These are phyloP conservation scores for Amiota communis DNA, from an alignment of 2,888 invertebrate species.

Conservation along the genomic window DNA sequence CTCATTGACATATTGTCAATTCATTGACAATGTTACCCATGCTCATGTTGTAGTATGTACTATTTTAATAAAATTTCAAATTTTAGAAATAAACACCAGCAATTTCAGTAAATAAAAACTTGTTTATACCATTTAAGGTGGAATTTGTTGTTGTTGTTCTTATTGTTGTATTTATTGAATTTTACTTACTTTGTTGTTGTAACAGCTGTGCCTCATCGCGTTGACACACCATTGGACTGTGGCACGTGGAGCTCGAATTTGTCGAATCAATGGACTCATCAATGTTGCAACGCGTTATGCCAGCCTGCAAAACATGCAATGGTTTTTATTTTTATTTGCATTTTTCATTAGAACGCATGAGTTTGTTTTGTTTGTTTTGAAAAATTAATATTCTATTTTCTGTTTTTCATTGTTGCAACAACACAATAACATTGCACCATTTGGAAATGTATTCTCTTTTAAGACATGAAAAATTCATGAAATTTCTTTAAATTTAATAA, in stretches of 20 bases:
- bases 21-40: not conserved
- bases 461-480: too few relatives aligned
- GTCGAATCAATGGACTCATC: conserved; percentile 73
- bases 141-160: not conserved
- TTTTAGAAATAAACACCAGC: not conserved
- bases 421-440: too few relatives aligned
- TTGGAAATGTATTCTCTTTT: too few relatives aligned
- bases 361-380: not conserved
- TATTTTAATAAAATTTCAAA: not conserved
- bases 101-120: not conserved
- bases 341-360: not conserved
- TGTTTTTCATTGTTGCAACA: too few relatives aligned
- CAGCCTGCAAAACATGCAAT: conserved; percentile 60
- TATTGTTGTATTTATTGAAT: not conserved
- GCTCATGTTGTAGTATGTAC: too few relatives aligned
- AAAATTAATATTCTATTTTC: not conserved
- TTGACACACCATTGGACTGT: conserved; percentile 72
- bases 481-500: too few relatives aligned
- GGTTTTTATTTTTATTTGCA: not conserved
- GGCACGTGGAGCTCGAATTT: conserved; percentile 72
- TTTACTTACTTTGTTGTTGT: conserved; percentile 60
- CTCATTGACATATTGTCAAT: not conserved
- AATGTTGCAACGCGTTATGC: conserved; percentile 73
- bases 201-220: conserved; percentile 71
- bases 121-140: not conserved